Conservation (phyloP, 2,113 vertebrate genomes). For the Syrrhaptes paradoxus region DNA sequence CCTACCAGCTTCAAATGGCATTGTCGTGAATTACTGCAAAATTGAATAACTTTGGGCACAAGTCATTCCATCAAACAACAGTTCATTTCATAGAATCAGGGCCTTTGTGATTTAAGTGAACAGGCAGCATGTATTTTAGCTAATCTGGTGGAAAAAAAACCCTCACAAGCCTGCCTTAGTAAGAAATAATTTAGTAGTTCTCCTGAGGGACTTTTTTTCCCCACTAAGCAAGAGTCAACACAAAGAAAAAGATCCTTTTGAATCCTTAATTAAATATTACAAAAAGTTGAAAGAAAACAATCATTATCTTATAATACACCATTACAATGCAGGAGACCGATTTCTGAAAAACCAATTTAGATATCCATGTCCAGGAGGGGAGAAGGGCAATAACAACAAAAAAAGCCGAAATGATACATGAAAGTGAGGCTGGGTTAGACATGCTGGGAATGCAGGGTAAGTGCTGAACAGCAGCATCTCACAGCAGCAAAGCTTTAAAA, state of each 20-base stretch:
- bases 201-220: not conserved
- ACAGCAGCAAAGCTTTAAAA: not conserved
- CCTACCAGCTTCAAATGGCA: not conserved
- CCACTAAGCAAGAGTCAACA: slow-evolving; percentile 53
- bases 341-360: slow-evolving; percentile 22
- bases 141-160: slow-evolving; percentile 58
- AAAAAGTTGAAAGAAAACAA: slow-evolving; percentile 36
- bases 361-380: not conserved
- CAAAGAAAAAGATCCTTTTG: slow-evolving; percentile 14
- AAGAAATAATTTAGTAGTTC: slow-evolving; percentile 58
- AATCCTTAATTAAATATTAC: slow-evolving; percentile 64
- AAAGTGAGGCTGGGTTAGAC: not conserved
- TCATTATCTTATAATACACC: slow-evolving; percentile 1
- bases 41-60: not conserved
- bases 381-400: not conserved
- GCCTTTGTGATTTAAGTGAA: slow-evolving; percentile 7
- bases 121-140: slow-evolving; percentile 39
- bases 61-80: not conserved
- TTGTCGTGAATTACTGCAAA: not conserved
- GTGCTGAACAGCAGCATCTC: not conserved
- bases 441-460: not conserved
- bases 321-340: not conserved
- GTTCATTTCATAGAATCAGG: not conserved
- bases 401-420: not conserved
- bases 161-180: not conserved